phyloP scores from a whole-genome alignment of 2,113 vertebrate species.

The Macrotis lagotis region DNA sequence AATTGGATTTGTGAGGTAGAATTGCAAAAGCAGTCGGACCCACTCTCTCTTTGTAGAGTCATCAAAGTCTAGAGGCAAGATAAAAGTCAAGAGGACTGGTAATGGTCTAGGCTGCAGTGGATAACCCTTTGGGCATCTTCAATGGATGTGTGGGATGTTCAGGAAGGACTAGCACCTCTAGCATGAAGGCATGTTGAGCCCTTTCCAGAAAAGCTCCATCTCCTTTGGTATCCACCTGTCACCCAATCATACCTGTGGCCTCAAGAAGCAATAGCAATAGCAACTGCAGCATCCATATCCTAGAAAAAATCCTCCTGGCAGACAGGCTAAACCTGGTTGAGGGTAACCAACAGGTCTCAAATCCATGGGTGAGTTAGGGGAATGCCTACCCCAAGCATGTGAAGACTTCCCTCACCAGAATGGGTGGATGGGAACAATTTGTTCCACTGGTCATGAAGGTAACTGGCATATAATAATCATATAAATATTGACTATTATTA shows the following conservation, averaged over 20 bases:
- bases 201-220: background rate
- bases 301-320: background rate
- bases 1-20: background rate
- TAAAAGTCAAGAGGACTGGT: background rate
- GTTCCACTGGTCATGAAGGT: background rate
- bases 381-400: background rate
- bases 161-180: background rate
- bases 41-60: background rate
- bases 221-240: background rate
- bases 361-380: background rate
- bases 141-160: background rate
- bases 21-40: background rate
- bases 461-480: background rate
- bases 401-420: background rate
- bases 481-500: background rate
- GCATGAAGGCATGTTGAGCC: background rate
- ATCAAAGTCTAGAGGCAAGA: background rate
- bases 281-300: background rate
- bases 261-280: background rate
- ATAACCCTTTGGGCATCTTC: no score
- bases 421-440: background rate
- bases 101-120: background rate
- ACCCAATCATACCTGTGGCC: background rate
- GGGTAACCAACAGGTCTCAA: background rate
- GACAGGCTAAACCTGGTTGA: background rate